Evolutionary conservation across 1,140 invertebrate species (phyloP), one percentile per base, ranked within the genome.

Genomic region (Scaptomyza pallida): DNA sequence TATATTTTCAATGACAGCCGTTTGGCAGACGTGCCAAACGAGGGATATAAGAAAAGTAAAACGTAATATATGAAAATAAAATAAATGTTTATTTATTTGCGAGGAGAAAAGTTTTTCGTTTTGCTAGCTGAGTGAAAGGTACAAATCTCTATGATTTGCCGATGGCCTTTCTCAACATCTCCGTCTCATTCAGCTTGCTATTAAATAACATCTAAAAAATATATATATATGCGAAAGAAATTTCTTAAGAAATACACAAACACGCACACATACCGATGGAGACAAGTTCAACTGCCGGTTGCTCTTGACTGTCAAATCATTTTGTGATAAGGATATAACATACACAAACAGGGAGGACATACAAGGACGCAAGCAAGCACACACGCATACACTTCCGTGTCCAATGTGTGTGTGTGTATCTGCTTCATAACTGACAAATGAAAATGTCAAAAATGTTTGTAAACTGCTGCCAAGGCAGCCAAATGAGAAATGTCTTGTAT

Each of bases 371-470:
- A 56, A 60, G 13, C 59, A 56, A n/a, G 23, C 23, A 8, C 33
- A n/a, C 33, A 37, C 33, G 5, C 33, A 35, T n/a, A 37, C 23
- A 52, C 55, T 61, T 65, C 64, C 37, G 75, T 75, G 43, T 85
- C 60, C 54, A 68, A 67, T 57, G 60, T 56, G 47, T 43, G n/a
- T 60, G 64, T 59, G 55, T 26, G 8, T 33, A 26, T 57, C 51
- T 65, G 64, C 60, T 81, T 81, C 81, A 86, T 88, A 88, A 81
- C 82, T 88, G 81, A 86, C 82, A 86, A 86, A 86, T 86, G 81
- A 86, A 86, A 86, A 88, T 86, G 81, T 86, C 81, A 85, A 86
- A 86, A 86, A 81, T 72, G 51, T 72, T 43, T 55, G 15, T 52
- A 79, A 63, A 65, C 44, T 63, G 62, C 62, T 80, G 78, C 71